Conservation (phyloP, 2,113 vertebrate genomes). For the Mugil cephalus region DNA sequence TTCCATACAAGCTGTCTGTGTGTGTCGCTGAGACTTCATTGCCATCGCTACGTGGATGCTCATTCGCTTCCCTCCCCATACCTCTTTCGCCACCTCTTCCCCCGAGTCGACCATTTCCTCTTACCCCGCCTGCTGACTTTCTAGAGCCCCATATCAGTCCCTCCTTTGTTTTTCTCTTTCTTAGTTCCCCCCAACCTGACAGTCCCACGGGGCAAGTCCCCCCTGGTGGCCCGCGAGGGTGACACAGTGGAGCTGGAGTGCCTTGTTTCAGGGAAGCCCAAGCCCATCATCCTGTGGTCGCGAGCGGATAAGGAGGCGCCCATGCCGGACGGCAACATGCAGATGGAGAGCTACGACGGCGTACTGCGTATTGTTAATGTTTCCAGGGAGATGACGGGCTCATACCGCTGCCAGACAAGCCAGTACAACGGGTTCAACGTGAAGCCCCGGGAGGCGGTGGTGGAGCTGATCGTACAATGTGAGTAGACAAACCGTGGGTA, state of each 20-base stretch:
- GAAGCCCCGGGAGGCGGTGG: conserved; percentile 93
- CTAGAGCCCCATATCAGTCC: conserved; percentile 88
- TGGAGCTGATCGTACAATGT: conserved; percentile 99
- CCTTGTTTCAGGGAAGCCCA: conserved; percentile 98
- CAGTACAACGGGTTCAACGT: conserved; percentile 99
- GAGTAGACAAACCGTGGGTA: conserved; percentile 79
- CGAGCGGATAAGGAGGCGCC: conserved; percentile 93
- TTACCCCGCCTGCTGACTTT: conserved; percentile 75
- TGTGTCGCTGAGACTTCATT: conserved; percentile 55
- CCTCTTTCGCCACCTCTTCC: conserved; percentile 28
- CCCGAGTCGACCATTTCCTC: conserved; percentile 57
- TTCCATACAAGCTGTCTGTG: conserved; percentile 46
- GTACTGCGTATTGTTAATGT: conserved; percentile 95
- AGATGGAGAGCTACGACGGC: conserved; percentile 97
- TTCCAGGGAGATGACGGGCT: conserved; percentile 95
- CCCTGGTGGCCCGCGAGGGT: conserved; percentile 95
- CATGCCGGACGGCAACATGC: conserved; percentile 95
- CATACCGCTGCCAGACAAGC: conserved; percentile 97
- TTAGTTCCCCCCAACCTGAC: conserved; percentile 98
- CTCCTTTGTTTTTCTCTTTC: conserved; percentile 87
- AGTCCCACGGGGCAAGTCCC: conserved; percentile 96
- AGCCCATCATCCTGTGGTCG: conserved; percentile 98
- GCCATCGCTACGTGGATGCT: conserved; percentile 61
- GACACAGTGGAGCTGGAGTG: conserved; percentile 98
- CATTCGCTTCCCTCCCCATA: conserved; percentile 55